A percentile compares a stretch with the other conserved stretches of the same genome.
Evolutionary conservation across 2,797 vertebrate species (phyloP).

Genomic region (Carcharodon carcharias): DNA sequence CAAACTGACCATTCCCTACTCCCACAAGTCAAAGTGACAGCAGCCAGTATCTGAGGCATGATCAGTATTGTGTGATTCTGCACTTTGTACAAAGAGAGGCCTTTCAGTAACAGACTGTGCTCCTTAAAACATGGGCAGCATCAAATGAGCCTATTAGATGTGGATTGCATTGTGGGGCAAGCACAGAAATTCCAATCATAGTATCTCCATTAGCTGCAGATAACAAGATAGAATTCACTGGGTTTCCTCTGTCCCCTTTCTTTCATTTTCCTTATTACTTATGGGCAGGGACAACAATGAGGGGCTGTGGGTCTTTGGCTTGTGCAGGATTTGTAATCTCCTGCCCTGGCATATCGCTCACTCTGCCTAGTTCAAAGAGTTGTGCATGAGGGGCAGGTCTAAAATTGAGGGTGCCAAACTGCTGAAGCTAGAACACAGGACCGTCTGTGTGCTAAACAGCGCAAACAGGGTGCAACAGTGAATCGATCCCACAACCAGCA

Average conservation of each 20-base stretch:
- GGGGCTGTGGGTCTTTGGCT: neutral
- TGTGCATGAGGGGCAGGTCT: neutral
- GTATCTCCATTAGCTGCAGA: neutral
- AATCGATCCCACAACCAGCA: neutral
- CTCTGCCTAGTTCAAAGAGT: neutral
- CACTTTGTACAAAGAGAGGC: slow-evolving; percentile 51
- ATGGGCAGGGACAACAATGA: too few relatives aligned
- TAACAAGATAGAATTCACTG: neutral
- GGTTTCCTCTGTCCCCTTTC: neutral
- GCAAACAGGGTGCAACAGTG: too few relatives aligned
- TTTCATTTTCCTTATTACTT: neutral
- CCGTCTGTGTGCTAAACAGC: neutral
- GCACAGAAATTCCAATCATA: neutral
- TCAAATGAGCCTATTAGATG: slow-evolving; percentile 48
- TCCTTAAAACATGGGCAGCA: slow-evolving; percentile 56
- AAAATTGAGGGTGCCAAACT: neutral
- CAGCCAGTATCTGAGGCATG: slow-evolving; percentile 47
- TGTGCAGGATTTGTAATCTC: neutral
- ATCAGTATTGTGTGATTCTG: slow-evolving; percentile 48
- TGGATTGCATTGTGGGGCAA: neutral
- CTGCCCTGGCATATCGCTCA: neutral
- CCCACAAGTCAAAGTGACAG: slow-evolving; percentile 49
- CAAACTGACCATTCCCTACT: slow-evolving; percentile 57
- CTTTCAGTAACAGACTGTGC: slow-evolving; percentile 40
- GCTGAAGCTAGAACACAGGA: neutral